Base-by-base conservation (phyloP, 2,113 vertebrate genomes). In the Gambusia holbrooki region DNA sequence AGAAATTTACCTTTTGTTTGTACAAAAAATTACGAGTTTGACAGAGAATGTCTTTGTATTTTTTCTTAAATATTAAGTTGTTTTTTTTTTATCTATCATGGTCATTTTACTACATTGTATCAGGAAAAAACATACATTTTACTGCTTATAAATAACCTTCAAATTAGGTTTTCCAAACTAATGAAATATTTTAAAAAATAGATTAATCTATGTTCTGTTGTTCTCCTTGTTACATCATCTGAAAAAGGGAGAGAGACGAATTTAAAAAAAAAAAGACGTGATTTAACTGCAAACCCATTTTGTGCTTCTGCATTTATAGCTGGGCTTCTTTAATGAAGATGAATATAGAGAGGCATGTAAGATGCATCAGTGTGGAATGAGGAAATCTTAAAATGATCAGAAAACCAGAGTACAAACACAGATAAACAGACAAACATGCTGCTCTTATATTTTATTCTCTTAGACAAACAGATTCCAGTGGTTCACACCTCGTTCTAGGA, bases 221-320 rank as follows among this genome's bases (percentile, higher is more conserved):
- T 48, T 19, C 45, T 48, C 14, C 45, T 1, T 48, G 45, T 48
- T 5, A 19, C 17, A 5, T 48, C 6, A 17, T 19, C 45, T 17
- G 17, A 19, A 48, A 19, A 48, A 5, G 15, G 17, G 5, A 37
- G 0, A 11, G 51, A 58, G 51, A 25, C 2, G 42, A n/a, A 27
- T 1, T n/a, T n/a, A n/a, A n/a, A n/a, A n/a, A n/a, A n/a, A n/a
- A 60, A 63, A 10, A 58, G 17, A n/a, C 10, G 30, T 54, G 40
- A 76, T 76, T 65, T 27, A 71, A 66, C 77, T 78, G 29, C 54
- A 71, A 76, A 84, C 30, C 40, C 58, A 66, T 77, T 82, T 77
- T 25, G 63, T 77, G 62, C 71, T 77, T 0, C 25, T 77, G 71
- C 54, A 70, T 82, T 71, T 40, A 84, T 67, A 73, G 69, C 60